Base-by-base conservation (phyloP, 1,140 invertebrate genomes). In the Odontomachus brunneus region DNA sequence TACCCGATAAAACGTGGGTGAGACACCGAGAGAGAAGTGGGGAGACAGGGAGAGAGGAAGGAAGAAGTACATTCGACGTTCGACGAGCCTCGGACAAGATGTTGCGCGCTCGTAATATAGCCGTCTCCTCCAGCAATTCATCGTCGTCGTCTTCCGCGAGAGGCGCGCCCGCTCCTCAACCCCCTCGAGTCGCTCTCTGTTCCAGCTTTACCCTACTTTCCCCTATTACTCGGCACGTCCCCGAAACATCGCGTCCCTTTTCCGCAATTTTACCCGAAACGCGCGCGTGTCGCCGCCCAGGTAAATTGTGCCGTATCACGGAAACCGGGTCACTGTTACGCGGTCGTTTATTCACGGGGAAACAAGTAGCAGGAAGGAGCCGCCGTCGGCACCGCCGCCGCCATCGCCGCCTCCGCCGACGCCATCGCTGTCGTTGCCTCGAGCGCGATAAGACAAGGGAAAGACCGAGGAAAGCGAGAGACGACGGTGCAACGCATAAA, bases 341-440 rank as follows among this genome's bases (percentile, higher is more conserved):
- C 51, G 49, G 22, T 44, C 63, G 75, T 80, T 80, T 80, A 69
- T 80, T 80, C 75, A 71, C 24, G 5, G 51, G 33, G 51, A 71
- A 80, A 80, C 75, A 80, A 80, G 65, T 71, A 48, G 65, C 75
- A 80, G 75, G 63, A 80, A 80, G 65, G 51, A 80, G 24, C n/a
- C 60, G 3, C 38, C 38, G 2, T 7, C 38, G 38, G 0, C 38
- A 0, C 38, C 38, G 38, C 38, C 74, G 26, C 60, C 75, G 63
- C 51, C 63, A 55, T 19, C 63, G 75, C 29, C 29, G 29, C 29
- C 29, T 5, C 29, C 2, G 29, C 2, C 29, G 29, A 2, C 29
- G 5, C 29, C 29, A 5, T 5, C 5, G 29, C 29, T 33, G 29
- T 33, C 29, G 29, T 33, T 5, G 29, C 29, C 29, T 2, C 29